Percentiles rank a stretch among this genome's conserved stretches.
These are phyloP conservation scores for Drosophila guanche DNA, from an alignment of 1,140 invertebrate genomes.

Conservation along the genomic window DNA sequence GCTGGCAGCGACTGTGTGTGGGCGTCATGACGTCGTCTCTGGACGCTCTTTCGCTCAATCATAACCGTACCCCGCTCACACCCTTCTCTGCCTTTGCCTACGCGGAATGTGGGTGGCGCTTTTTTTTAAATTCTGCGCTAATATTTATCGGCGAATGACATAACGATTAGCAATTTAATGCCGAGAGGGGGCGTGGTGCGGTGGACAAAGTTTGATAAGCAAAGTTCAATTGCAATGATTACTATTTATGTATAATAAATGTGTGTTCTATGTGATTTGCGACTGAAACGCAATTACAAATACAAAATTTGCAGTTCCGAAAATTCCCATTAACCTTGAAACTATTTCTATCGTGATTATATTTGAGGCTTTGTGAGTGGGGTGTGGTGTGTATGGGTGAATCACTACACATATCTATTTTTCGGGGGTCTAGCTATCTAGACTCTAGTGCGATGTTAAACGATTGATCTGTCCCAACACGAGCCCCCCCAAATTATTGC, in stretches of 20 bases:
- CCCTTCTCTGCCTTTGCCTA: constrained; percentile 8
- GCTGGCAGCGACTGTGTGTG: constrained; percentile 36
- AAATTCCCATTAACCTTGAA: constrained; percentile 63
- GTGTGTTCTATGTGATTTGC: constrained; percentile 22
- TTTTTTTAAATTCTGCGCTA: constrained; percentile 32
- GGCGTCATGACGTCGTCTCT: constrained; percentile 65
- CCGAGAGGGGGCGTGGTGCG: constrained; percentile 14
- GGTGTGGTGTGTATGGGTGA: constrained; percentile 14
- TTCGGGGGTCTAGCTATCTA: constrained; percentile 28
- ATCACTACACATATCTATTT: constrained; percentile 26
- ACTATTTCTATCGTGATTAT: too few species aligned
- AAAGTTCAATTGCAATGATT: constrained; percentile 23
- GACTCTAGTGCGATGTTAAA: background rate
- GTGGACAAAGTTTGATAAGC: background rate
- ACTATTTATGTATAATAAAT: constrained; percentile 25
- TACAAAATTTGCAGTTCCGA: constrained; percentile 30
- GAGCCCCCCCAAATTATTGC: background rate
- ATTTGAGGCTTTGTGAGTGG: background rate
- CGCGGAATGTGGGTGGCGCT: constrained; percentile 29
- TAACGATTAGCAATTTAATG: constrained; percentile 35
- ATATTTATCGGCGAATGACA: constrained; percentile 39
- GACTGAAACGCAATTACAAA: constrained; percentile 40
- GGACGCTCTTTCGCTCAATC: constrained; percentile 23
- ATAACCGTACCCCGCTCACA: constrained; percentile 4
- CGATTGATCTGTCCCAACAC: constrained; percentile 17